phyloP scores from a whole-genome alignment of 2,113 vertebrate genomes.

The Zosterops hypoxanthus region DNA sequence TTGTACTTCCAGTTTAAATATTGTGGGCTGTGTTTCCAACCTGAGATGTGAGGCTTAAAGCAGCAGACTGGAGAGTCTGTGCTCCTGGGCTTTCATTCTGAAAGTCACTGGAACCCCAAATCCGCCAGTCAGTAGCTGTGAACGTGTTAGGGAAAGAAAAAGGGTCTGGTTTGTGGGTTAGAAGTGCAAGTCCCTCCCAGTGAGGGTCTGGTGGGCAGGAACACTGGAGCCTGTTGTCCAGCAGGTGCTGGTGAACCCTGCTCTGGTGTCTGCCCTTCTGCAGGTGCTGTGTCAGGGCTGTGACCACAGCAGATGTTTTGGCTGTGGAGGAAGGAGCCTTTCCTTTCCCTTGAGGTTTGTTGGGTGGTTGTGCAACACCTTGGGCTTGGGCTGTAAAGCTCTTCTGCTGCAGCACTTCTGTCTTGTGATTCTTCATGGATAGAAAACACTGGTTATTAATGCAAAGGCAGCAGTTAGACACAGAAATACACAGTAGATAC shows the following conservation, averaged over 20 bases:
- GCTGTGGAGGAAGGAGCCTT: not conserved
- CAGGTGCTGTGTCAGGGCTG: rapidly evolving
- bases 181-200: rapidly evolving
- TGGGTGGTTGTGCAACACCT: not conserved
- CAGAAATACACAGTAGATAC: rapidly evolving
- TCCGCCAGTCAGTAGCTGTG: not conserved
- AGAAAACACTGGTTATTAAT: not conserved
- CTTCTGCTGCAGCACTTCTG: not conserved
- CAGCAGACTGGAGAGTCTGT: not conserved
- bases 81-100: not conserved
- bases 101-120: not conserved
- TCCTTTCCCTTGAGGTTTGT: not conserved
- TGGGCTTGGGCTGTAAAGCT: not conserved
- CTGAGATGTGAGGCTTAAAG: not conserved
- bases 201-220: not conserved
- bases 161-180: not conserved
- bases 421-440: not conserved
- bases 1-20: not conserved
- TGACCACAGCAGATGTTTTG: not conserved
- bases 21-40: not conserved
- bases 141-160: not conserved
- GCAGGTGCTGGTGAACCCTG: not conserved
- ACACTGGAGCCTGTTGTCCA: not conserved
- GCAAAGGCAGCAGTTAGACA: not conserved
- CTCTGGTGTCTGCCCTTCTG: not conserved